phyloP scores from a whole-genome alignment of 2,113 vertebrate species.

The Podocnemis expansa region DNA sequence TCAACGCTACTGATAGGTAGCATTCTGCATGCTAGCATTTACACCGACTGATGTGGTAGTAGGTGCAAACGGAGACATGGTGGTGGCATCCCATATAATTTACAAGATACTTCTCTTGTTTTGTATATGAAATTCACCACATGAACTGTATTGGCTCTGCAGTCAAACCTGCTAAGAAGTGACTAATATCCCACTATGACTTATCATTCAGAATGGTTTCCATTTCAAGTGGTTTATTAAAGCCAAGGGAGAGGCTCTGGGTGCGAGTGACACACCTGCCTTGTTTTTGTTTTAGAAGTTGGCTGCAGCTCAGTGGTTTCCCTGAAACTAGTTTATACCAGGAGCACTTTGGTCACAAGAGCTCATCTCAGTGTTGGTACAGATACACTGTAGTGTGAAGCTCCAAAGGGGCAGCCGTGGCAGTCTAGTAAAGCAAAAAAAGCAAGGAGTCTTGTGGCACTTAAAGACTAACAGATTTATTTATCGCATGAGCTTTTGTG shows the following conservation, averaged over 20 bases:
- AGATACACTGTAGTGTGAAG: neutral
- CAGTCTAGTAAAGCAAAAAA: too few relatives aligned
- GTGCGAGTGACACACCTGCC: neutral
- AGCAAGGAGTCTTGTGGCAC: too few relatives aligned
- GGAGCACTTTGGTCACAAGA: neutral
- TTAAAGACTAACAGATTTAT: too few relatives aligned
- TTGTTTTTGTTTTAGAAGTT: neutral
- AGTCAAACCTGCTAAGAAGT: neutral
- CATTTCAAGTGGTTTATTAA: neutral
- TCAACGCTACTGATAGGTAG: neutral
- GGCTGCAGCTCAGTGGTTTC: neutral
- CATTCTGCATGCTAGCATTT: neutral
- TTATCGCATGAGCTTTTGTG: too few relatives aligned
- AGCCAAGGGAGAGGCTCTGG: neutral
- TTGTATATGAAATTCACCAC: neutral
- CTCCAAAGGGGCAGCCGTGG: too few relatives aligned
- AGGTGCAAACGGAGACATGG: neutral
- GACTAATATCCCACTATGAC: neutral
- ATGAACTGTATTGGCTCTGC: neutral
- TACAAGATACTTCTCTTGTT: neutral
- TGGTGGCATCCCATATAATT: neutral
- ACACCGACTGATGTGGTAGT: neutral
- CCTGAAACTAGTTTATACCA: neutral
- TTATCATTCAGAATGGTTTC: neutral
- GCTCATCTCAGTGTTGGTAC: neutral